A percentile compares a stretch with the other conserved stretches of the same genome.
Conservation (phyloP, 2,888 invertebrate genomes). For the Phyllotreta striolata region DNA sequence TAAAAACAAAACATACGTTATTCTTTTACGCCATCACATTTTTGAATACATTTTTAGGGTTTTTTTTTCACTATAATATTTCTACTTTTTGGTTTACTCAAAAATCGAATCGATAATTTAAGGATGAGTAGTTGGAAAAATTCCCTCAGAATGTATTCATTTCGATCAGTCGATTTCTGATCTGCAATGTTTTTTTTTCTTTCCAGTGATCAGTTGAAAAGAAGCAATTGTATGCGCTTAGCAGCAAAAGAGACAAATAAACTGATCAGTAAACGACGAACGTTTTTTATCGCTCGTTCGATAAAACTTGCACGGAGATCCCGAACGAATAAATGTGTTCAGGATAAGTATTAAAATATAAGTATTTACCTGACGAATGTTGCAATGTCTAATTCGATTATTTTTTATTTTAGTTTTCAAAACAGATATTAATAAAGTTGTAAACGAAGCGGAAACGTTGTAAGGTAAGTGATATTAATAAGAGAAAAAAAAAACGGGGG, state of each 20-base stretch:
- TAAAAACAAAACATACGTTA: slow-evolving; percentile 17
- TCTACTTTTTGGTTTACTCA: too few species aligned
- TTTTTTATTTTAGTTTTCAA: slow-evolving; percentile 32
- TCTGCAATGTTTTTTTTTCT: slow-evolving; percentile 35
- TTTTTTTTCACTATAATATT: neutral
- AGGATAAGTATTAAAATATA: slow-evolving; percentile 27
- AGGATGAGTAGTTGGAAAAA: too few species aligned
- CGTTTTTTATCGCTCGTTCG: slow-evolving; percentile 23
- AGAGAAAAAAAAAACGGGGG: neutral
- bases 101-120: neutral
- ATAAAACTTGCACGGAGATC: slow-evolving; percentile 12
- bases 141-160: slow-evolving; percentile 17
- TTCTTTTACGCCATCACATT: slow-evolving; percentile 17
- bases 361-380: slow-evolving; percentile 21
- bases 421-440: neutral
- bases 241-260: slow-evolving; percentile 27
- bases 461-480: slow-evolving; percentile 21
- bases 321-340: neutral
- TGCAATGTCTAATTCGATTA: slow-evolving; percentile 25
- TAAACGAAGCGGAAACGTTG: neutral
- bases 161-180: slow-evolving; percentile 24
- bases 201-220: slow-evolving; percentile 34
- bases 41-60: slow-evolving; percentile 39
- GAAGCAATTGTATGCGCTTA: slow-evolving; percentile 28
- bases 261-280: slow-evolving; percentile 23